Percentiles rank a stretch among this genome's conserved stretches.
phyloP scores from a whole-genome alignment of 2,797 vertebrate genomes.

The Cryptoblepharus egeriae region DNA sequence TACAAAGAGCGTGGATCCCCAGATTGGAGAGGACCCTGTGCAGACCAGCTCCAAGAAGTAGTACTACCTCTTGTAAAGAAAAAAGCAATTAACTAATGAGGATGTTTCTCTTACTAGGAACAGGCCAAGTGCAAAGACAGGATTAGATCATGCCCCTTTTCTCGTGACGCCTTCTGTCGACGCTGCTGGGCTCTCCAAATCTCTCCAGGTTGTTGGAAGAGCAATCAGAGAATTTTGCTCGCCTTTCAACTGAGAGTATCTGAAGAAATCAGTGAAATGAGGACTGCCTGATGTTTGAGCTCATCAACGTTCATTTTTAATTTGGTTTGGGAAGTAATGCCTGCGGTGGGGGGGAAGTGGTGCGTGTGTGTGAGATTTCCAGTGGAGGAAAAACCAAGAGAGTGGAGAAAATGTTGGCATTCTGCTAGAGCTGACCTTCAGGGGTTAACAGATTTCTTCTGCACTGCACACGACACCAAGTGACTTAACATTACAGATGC shows the following conservation, averaged over 20 bases:
- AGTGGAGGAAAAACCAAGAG: neutral
- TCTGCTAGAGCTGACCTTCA: neutral
- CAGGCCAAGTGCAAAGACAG: slow-evolving; percentile 47
- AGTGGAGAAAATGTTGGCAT: too few relatives aligned
- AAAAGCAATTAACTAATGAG: slow-evolving; percentile 75
- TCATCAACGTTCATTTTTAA: slow-evolving; percentile 65
- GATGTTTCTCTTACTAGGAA: slow-evolving; percentile 62
- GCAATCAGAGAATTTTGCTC: slow-evolving; percentile 63
- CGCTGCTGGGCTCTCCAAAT: slow-evolving; percentile 45
- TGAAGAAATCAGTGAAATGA: slow-evolving; percentile 64
- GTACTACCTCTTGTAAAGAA: slow-evolving; percentile 72
- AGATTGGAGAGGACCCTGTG: neutral
- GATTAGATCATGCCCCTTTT: slow-evolving; percentile 54
- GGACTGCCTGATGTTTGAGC: slow-evolving; percentile 64
- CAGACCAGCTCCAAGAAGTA: slow-evolving; percentile 24
- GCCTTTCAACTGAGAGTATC: slow-evolving; percentile 53
- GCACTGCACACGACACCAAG: neutral
- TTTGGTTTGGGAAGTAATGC: slow-evolving; percentile 52
- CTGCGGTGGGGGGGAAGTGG: slow-evolving; percentile 6
- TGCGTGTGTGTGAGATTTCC: too few relatives aligned
- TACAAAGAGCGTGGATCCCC: neutral
- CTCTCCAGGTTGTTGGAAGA: slow-evolving; percentile 43
- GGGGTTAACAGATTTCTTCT: too few relatives aligned
- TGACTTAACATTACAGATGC: neutral
- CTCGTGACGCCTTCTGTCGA: slow-evolving; percentile 45